These are phyloP conservation scores for Cryptosula pallasiana DNA, from an alignment of 2,888 invertebrate species.

Conservation along the genomic window DNA sequence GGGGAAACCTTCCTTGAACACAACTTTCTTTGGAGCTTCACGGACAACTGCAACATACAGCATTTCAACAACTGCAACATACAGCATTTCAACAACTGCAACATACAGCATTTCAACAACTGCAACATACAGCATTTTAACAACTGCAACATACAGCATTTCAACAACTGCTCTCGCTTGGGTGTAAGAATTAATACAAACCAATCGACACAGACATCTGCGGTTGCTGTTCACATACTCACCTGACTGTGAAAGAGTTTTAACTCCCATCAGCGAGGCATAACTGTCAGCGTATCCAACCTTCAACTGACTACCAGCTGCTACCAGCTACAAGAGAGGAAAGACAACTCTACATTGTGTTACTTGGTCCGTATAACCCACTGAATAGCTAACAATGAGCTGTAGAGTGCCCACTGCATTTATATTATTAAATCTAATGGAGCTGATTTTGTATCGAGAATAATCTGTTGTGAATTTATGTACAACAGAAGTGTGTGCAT, in stretches of 20 bases:
- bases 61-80: not conserved
- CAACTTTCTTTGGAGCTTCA: not conserved
- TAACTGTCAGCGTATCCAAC: slow-evolving; percentile 43
- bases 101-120: not conserved
- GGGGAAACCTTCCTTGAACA: slow-evolving; percentile 11
- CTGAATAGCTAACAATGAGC: no score
- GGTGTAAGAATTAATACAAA: no score
- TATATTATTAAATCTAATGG: no score
- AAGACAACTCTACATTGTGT: not conserved
- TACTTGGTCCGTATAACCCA: no score
- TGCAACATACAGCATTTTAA: not conserved
- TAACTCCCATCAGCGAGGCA: slow-evolving; percentile 33
- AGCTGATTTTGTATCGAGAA: no score
- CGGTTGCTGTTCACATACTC: not conserved
- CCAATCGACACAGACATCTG: no score
- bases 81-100: not conserved
- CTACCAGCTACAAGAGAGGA: not conserved
- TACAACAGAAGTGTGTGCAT: no score
- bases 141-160: not conserved
- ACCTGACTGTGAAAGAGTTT: not conserved
- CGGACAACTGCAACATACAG: not conserved
- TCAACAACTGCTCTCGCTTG: not conserved
- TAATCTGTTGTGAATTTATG: no score
- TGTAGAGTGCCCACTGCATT: no score
- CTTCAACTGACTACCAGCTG: slow-evolving; percentile 33